phyloP scores from a whole-genome alignment of 2,888 invertebrate genomes.

The Oeneis ivallda region DNA sequence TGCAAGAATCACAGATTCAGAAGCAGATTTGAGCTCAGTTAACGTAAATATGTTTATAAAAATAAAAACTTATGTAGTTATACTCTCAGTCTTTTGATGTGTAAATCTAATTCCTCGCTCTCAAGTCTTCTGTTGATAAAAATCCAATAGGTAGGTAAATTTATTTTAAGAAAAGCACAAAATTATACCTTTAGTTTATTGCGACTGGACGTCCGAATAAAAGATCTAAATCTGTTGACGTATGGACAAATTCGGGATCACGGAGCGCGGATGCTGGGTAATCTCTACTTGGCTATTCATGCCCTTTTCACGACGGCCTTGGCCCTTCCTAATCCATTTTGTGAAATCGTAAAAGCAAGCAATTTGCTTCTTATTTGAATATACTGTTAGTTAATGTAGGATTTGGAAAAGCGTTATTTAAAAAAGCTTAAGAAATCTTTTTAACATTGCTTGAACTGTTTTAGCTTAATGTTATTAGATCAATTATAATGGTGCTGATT shows the following conservation, averaged over 20 bases:
- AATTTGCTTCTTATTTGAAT: conserved; percentile 31
- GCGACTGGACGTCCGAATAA: conserved; percentile 10
- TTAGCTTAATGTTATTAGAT: too few species aligned
- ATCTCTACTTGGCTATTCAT: conserved; percentile 36
- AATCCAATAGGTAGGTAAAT: background rate
- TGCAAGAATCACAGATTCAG: too few species aligned
- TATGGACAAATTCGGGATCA: conserved; percentile 34
- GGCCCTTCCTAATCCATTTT: conserved; percentile 33
- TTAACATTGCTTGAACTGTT: too few species aligned
- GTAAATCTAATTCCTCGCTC: too few species aligned
- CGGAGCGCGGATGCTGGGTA: conserved; percentile 27
- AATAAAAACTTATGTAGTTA: too few species aligned
- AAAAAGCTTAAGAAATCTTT: too few species aligned
- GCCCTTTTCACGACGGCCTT: conserved; percentile 33
- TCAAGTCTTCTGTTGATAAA: too few species aligned
- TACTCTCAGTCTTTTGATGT: too few species aligned
- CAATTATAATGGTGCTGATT: too few species aligned
- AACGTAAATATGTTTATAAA: too few species aligned
- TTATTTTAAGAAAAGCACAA: background rate
- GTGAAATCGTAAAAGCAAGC: conserved; percentile 33
- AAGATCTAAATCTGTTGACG: conserved; percentile 30
- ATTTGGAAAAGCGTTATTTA: too few species aligned
- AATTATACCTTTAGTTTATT: conserved; percentile 8
- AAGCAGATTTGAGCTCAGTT: too few species aligned
- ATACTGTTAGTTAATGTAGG: conserved; percentile 5